Base-by-base conservation (phyloP, 2,113 vertebrate species). In the Oryzias celebensis region DNA sequence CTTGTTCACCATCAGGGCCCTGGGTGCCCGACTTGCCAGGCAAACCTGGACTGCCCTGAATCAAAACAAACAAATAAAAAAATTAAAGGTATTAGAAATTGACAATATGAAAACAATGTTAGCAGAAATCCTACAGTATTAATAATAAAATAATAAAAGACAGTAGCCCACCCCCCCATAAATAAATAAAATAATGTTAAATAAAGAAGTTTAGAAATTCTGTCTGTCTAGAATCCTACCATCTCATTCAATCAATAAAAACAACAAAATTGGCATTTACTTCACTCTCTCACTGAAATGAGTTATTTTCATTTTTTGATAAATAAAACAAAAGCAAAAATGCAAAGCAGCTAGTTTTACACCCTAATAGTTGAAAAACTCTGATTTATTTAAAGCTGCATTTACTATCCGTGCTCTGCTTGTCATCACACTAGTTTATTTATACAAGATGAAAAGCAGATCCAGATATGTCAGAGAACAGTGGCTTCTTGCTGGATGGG, bases 31-130 rank as follows among this genome's bases (percentile, higher is more conserved):
- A 0, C 45, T 45, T 89, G 16, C 89, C 90, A 23, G 59, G 31
- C 1, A 3, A 12, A 22, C 87, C 89, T 16, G 16, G 0, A 12
- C 86, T 54, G 50, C 90, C 90, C 90, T 91, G 36, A 78, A 69
- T 7, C 46, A 53, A 46, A 44, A 45, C 17, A 52, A 22, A 46
- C 42, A 43, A 43, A 5, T 12, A 17, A 62, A 47, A 59, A 7
- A 43, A 57, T 20, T 16, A 50, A 17, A 28, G 4, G 50, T 0
- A 36, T 36, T 36, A 36, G 31, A 36, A 36, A 36, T 10, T 36
- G 7, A 36, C 7, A 36, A 7, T 36, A 36, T 36, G 0, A 36
- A 12, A 36, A 36, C 36, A 36, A 2, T 12, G 8, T 36, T 13
- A 36, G 36, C 31, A 36, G 10, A 3, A 10, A 36, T 36, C 3